A percentile compares a stretch with the other conserved stretches of the same genome.
Evolutionary conservation across 92 coral and sea anemone genomes (phyloP).

Genomic region (Galaxea fascicularis): DNA sequence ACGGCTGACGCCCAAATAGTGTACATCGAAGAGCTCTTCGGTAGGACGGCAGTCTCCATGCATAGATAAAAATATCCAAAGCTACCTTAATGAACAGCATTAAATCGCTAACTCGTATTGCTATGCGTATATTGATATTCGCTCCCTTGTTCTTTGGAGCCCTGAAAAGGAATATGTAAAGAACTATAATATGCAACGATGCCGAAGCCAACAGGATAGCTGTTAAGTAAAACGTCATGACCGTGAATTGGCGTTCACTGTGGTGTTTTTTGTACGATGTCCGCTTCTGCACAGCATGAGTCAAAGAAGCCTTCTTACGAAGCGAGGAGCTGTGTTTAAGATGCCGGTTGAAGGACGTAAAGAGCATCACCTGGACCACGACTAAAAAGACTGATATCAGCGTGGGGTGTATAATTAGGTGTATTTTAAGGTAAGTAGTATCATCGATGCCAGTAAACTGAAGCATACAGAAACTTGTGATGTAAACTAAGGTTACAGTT

Average conservation of each 20-base stretch:
- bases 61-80: constrained; percentile 82
- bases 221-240: constrained; percentile 79
- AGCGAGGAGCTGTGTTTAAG: constrained; percentile 52
- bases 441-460: constrained; percentile 72
- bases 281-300: constrained; percentile 5
- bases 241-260: constrained; percentile 78
- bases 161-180: constrained; percentile 73
- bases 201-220: constrained; percentile 82
- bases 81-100: constrained; percentile 82
- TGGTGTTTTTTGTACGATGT: constrained; percentile 48
- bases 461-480: constrained; percentile 66
- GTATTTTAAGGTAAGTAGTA: constrained; percentile 55
- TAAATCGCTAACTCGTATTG: constrained; percentile 78
- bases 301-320: constrained; percentile 12
- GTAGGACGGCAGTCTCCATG: constrained; percentile 87
- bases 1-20: constrained; percentile 5
- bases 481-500: constrained; percentile 65
- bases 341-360: constrained; percentile 71
- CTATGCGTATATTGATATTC: constrained; percentile 63
- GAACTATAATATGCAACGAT: constrained; percentile 70
- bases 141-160: constrained; percentile 47
- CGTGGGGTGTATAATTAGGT: constrained; percentile 78
- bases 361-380: constrained; percentile 69
- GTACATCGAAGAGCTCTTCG: constrained; percentile 74
- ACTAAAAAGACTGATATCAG: constrained; percentile 64